These are phyloP conservation scores for Eclectus roratus DNA, from an alignment of 2,113 vertebrate genomes.

Conservation along the genomic window DNA sequence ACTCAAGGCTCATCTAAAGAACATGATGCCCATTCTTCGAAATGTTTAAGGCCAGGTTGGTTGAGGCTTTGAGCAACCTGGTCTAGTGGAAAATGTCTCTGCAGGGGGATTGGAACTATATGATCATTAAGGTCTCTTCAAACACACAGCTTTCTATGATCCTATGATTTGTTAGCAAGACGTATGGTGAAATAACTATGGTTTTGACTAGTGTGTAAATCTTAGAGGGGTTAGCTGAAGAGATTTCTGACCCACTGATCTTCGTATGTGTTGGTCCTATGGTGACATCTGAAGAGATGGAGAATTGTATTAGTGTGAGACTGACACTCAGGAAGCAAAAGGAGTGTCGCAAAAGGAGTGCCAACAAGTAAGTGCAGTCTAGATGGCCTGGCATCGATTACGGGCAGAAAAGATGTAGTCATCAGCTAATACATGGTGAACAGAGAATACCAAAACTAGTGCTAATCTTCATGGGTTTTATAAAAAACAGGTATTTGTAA, in stretches of 20 bases:
- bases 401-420: not conserved
- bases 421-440: not conserved
- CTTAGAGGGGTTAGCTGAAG: not conserved
- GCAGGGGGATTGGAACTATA: not conserved
- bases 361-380: not conserved
- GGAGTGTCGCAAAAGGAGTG: not conserved
- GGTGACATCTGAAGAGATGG: not conserved
- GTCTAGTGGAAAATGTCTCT: not conserved
- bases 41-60: not conserved
- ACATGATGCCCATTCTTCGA: not conserved
- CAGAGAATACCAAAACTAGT: not conserved
- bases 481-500: not conserved
- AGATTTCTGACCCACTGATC: not conserved
- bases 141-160: not conserved
- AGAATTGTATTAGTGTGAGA: not conserved
- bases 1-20: not conserved
- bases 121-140: not conserved
- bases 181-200: accelerated
- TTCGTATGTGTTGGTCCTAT: not conserved
- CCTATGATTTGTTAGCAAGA: not conserved
- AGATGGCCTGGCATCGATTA: not conserved
- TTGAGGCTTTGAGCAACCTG: not conserved
- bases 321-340: not conserved
- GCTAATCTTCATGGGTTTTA: not conserved
- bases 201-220: not conserved